Conservation (phyloP, 2,113 vertebrate genomes). For the Tragelaphus scriptus region DNA sequence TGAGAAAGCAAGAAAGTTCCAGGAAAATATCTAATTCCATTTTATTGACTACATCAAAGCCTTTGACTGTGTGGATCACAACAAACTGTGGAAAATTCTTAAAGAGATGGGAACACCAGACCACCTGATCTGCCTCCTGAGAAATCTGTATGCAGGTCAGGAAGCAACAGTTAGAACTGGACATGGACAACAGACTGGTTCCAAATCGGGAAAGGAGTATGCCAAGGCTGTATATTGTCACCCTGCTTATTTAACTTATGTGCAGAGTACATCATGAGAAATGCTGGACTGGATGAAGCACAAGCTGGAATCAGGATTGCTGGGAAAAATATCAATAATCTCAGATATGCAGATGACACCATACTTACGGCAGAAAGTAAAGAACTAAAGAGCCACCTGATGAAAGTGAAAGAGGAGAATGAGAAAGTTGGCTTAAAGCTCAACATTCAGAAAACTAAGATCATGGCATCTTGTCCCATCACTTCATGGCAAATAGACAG, state of each 20-base stretch:
- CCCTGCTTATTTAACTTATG: background rate
- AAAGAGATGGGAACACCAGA: background rate
- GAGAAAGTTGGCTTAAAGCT: background rate
- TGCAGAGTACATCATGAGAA: background rate
- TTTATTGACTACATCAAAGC: background rate
- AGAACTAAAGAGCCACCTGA: background rate
- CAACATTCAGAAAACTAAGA: background rate
- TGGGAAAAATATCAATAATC: background rate
- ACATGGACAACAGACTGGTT: background rate
- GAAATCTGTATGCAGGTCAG: background rate
- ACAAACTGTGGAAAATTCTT: background rate
- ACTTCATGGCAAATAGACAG: background rate
- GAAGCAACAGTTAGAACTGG: background rate
- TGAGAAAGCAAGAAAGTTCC: background rate
- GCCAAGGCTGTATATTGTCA: background rate
- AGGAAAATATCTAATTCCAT: background rate
- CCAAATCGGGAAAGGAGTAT: background rate
- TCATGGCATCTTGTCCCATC: background rate
- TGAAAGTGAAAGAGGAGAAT: background rate
- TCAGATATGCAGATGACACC: background rate
- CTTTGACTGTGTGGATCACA: background rate
- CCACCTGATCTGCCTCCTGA: background rate
- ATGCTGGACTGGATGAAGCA: background rate
- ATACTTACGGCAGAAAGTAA: background rate
- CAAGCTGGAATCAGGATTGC: background rate